These are phyloP conservation scores for Aspidoscelis tigris DNA, from an alignment of 2,113 vertebrate species.

Conservation along the genomic window DNA sequence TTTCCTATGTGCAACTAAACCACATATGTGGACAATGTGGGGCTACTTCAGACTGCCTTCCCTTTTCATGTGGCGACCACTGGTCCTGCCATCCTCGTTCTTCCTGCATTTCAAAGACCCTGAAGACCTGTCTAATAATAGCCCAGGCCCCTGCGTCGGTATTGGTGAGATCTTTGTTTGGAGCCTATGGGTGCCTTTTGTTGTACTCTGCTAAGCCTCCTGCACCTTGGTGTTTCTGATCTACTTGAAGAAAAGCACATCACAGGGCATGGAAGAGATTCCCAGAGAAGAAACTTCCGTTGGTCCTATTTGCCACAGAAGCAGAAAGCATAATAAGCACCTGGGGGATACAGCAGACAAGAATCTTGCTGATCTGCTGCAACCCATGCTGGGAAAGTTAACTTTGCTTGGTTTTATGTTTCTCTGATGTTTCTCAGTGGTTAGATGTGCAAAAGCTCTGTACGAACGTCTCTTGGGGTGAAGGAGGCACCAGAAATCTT, in stretches of 20 bases:
- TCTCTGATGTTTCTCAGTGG: conserved; percentile 71
- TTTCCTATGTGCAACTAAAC: too few relatives aligned
- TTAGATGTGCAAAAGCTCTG: conserved; percentile 72
- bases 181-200: conserved; percentile 51
- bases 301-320: conserved; percentile 48
- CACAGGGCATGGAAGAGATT: conserved; percentile 58
- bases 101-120: conserved; percentile 36
- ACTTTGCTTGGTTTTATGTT: conserved; percentile 70
- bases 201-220: conserved; percentile 48
- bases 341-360: conserved; percentile 59
- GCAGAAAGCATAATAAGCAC: conserved; percentile 68
- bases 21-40: neutral
- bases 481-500: conserved; percentile 62
- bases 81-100: neutral
- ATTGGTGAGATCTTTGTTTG: conserved; percentile 57
- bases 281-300: conserved; percentile 35
- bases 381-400: conserved; percentile 57
- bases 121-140: conserved; percentile 57
- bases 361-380: conserved; percentile 63
- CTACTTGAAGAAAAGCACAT: conserved; percentile 47
- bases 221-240: conserved; percentile 69
- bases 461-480: conserved; percentile 58
- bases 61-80: neutral
- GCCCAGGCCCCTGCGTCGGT: conserved; percentile 42
- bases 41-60: neutral